These are phyloP conservation scores for Microtus pennsylvanicus DNA, from an alignment of 2,113 vertebrate genomes.

Conservation along the genomic window DNA sequence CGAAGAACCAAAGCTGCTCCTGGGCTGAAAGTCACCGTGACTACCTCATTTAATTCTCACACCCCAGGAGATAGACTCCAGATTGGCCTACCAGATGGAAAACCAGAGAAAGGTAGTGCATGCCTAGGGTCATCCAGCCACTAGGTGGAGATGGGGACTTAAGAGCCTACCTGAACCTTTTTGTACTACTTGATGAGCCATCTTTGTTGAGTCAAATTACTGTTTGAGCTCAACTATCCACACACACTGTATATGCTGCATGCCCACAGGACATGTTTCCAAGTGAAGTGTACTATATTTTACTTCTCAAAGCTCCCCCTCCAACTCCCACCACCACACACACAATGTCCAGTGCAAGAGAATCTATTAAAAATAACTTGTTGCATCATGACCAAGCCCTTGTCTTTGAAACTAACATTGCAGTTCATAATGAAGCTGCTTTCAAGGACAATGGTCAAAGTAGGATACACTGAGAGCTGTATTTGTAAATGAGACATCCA, in stretches of 20 bases:
- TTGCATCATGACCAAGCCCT: slow-evolving; percentile 57
- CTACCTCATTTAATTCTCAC: neutral
- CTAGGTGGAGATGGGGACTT: neutral
- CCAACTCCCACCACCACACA: neutral
- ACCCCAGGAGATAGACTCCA: neutral
- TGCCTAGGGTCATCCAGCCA: neutral
- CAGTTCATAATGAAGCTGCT: slow-evolving; percentile 56
- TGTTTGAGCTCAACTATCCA: slow-evolving; percentile 6
- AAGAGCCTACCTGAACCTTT: neutral
- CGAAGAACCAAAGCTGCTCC: neutral
- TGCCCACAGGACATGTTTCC: slow-evolving; percentile 1
- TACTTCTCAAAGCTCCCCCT: slow-evolving; percentile 15
- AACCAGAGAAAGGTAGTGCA: neutral
- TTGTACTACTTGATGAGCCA: neutral
- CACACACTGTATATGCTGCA: neutral
- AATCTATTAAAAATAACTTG: slow-evolving; percentile 46
- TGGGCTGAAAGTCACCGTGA: neutral
- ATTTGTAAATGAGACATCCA: neutral
- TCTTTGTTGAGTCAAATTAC: neutral
- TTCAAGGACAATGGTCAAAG: slow-evolving; percentile 50
- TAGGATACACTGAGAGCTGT: slow-evolving; percentile 5
- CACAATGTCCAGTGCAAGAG: slow-evolving; percentile 28
- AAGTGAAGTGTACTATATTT: neutral
- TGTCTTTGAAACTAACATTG: slow-evolving; percentile 58
- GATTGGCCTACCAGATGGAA: neutral